Base-by-base conservation (phyloP, 2,888 invertebrate genomes). In the Cosmopolites sordidus region DNA sequence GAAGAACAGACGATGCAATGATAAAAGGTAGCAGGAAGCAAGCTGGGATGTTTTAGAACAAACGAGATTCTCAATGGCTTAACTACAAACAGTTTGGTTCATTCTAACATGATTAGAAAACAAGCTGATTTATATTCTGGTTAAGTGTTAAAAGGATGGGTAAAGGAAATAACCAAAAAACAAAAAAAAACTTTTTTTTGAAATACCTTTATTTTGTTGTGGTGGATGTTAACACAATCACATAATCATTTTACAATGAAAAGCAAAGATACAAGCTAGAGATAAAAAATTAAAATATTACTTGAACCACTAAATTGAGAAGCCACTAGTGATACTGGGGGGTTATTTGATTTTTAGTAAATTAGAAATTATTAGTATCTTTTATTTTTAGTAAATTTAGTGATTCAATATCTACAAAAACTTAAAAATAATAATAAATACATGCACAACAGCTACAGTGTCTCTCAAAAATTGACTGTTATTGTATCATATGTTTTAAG, bases 181-280 rank as follows among this genome's bases (percentile, higher is more conserved):
- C 40, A 51, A 51, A 44, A 38, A 16, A n/a, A 30, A 16, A 37
- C 27, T 33, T 22, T 22, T 51, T 44, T 16, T 37, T 27, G n/a
- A 58, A 58, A 58, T 58, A 58, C 58, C 58, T 58, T 58, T 58
- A 58, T 58, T 58, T 58, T 58, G 58, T 51, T 39, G 48, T 54
- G 29, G 39, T 48, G 51, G 40, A 42, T n/a, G n/a, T n/a, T n/a
- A n/a, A 43, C 30, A 45, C n/a, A 43, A 5, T 27, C 17, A 56
- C 48, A 47, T 38, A 43, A 43, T n/a, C 30, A 49, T 46, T 30
- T 45, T 48, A 48, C 43, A 51, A 47, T 42, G 9, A 42, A 14
- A 51, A 39, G 48, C 47, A 30, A 41, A 44, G 22, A 51, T 54
- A 54, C 43, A 51, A 51, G 48, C 50, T 50, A 52, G 42, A 15